Base-by-base conservation (phyloP, 2,797 vertebrate species). In the Etheostoma nigrum region DNA sequence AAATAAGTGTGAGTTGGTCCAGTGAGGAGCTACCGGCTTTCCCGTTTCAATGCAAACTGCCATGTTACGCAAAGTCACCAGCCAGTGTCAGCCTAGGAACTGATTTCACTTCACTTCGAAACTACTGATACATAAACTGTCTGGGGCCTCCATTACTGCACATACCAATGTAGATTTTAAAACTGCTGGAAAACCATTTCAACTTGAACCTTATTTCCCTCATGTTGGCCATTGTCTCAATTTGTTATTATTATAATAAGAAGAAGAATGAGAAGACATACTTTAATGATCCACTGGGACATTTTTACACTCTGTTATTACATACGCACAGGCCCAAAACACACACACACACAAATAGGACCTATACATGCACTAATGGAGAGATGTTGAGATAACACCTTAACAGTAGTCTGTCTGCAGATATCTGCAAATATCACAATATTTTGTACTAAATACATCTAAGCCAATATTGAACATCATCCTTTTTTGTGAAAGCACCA, bases 1-100 rank as follows among this genome's bases (percentile, higher is more conserved):
- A 86, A 84, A 91, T 81, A 85, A 55, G 77, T 84, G 63, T 1
- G 45, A 82, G 80, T 78, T 82, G 67, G 59, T 84, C 78, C 65
- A 55, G 25, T 1, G 7, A 36, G 53, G n/a, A 74, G 21, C 33
- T 16, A 16, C 45, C 36, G 15, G 33, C 18, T 18, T 66, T 40
- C 53, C 48, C 15, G 49, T 68, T 55, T 68, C 18, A 42, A 15
- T 10, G 21, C 70, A 63, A 55, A 36, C 36, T 30, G 33, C 36
- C 42, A 27, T 55, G 51, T 66, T 23, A n/a, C 14, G 7, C 44
- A 59, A 21, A 42, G 30, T 12, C 23, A 44, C 10, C 8, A 18
- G 4, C 45, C 23, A 42, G 51, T 6, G 27, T 36, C 19, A 23
- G 2, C 42, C 30, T 10, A 16, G 23, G 14, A 52, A 47, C 25